Conservation (phyloP, 2,797 vertebrate species). For the Dryobates pubescens region DNA sequence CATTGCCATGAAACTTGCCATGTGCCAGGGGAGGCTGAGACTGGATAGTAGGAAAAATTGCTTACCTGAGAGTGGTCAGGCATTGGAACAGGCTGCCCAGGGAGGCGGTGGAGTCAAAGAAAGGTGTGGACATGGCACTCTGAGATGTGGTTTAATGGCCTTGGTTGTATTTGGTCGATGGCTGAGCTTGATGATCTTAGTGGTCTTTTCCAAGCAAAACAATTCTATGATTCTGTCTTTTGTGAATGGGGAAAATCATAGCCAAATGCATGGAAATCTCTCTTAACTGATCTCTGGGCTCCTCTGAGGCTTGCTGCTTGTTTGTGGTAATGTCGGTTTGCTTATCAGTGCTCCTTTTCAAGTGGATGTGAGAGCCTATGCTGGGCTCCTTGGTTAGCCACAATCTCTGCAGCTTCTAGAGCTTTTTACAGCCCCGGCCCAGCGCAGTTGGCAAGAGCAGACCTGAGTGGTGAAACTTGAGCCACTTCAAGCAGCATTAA, state of each 20-base stretch:
- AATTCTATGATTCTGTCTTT: neutral
- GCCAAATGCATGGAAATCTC: neutral
- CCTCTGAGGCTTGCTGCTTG: neutral
- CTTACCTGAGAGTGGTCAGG: no score
- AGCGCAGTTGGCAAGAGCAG: slow-evolving; percentile 72
- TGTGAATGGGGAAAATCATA: rapidly evolving
- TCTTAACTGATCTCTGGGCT: neutral
- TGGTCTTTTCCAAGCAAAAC: no score
- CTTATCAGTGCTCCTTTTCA: neutral
- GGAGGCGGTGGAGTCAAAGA: no score
- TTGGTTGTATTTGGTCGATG: no score
- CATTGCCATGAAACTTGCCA: neutral
- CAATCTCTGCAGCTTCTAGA: slow-evolving; percentile 63
- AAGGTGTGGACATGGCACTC: no score
- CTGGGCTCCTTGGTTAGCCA: slow-evolving; percentile 23
- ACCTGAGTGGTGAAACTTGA: slow-evolving; percentile 80
- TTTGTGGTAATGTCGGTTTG: neutral
- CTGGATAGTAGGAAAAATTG: no score
- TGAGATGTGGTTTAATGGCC: no score
- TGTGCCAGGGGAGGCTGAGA: no score
- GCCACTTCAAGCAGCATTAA: slow-evolving; percentile 79
- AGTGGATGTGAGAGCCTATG: neutral
- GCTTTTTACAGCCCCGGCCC: slow-evolving; percentile 61
- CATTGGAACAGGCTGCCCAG: no score
- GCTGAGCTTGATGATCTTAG: no score